Conservation (phyloP, 2,888 invertebrate genomes). For the Nomada fabriciana region DNA sequence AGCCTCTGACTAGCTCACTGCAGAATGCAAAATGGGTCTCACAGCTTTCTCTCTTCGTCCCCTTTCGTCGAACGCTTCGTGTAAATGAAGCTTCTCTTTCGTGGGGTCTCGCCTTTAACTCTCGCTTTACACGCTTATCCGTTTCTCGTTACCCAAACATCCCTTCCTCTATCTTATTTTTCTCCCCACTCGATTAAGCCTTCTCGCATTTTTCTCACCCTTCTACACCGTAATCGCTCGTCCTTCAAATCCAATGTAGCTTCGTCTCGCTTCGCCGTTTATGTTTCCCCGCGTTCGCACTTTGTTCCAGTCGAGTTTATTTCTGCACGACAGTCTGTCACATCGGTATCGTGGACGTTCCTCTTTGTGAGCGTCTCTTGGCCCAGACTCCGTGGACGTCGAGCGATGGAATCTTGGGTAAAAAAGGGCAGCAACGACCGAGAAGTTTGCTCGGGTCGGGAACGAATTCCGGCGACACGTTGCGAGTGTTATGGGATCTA, state of each 20-base stretch:
- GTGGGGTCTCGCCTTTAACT: constrained; percentile 17
- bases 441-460: constrained; percentile 25
- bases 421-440: constrained; percentile 13
- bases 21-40: constrained; percentile 76
- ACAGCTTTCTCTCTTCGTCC: constrained; percentile 35
- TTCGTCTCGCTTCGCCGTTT: constrained; percentile 2
- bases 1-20: constrained; percentile 79
- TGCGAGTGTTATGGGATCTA: constrained; percentile 21
- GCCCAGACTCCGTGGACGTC: constrained; percentile 48
- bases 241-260: neutral
- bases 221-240: constrained; percentile 12
- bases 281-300: neutral
- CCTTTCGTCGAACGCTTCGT: constrained; percentile 15
- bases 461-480: constrained; percentile 57
- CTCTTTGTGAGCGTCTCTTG: constrained; percentile 34
- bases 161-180: neutral
- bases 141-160: neutral
- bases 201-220: neutral
- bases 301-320: constrained; percentile 43
- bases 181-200: neutral
- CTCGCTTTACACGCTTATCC: constrained; percentile 29
- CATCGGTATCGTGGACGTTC: constrained; percentile 39
- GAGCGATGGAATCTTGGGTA: constrained; percentile 56
- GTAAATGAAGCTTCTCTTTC: neutral
- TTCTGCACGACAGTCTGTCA: constrained; percentile 34